Percentiles rank a stretch among this genome's conserved stretches.
These are phyloP conservation scores for Mythimna albipuncta DNA, from an alignment of 2,888 invertebrate species.

Conservation along the genomic window DNA sequence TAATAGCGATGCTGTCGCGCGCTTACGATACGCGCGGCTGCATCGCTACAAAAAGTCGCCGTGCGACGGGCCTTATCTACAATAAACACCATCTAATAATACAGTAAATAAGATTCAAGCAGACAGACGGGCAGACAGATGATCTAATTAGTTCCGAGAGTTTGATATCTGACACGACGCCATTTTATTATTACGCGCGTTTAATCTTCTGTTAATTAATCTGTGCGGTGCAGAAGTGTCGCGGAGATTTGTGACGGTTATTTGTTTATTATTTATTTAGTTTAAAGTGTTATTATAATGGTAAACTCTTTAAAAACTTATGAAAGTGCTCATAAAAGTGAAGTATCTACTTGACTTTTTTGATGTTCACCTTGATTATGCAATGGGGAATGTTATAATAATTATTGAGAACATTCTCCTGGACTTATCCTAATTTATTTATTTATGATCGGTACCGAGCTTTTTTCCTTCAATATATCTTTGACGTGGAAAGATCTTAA, in stretches of 20 bases:
- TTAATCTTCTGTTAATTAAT: slow-evolving; percentile 63
- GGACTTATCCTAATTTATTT: too few relatives aligned
- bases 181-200: slow-evolving; percentile 50
- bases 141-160: slow-evolving; percentile 66
- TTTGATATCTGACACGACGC: slow-evolving; percentile 59
- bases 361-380: not conserved
- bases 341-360: not conserved
- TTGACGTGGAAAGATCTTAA: too few relatives aligned
- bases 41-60: too few relatives aligned
- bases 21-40: too few relatives aligned
- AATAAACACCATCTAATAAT: slow-evolving; percentile 55
- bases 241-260: slow-evolving; percentile 43
- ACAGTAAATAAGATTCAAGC: slow-evolving; percentile 43
- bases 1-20: too few relatives aligned
- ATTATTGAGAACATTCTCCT: not conserved
- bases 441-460: too few relatives aligned
- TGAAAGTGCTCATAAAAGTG: not conserved
- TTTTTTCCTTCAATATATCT: too few relatives aligned
- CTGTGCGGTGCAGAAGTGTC: slow-evolving; percentile 34
- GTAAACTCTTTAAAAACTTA: not conserved
- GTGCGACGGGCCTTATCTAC: slow-evolving; percentile 6
- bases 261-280: slow-evolving; percentile 34
- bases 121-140: slow-evolving; percentile 59
- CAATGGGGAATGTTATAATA: not conserved
- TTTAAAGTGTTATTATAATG: slow-evolving; percentile 11